Percentiles rank a stretch among this genome's conserved stretches.
Conservation (phyloP, 2,888 invertebrate genomes). For the Catocala sponsa region DNA sequence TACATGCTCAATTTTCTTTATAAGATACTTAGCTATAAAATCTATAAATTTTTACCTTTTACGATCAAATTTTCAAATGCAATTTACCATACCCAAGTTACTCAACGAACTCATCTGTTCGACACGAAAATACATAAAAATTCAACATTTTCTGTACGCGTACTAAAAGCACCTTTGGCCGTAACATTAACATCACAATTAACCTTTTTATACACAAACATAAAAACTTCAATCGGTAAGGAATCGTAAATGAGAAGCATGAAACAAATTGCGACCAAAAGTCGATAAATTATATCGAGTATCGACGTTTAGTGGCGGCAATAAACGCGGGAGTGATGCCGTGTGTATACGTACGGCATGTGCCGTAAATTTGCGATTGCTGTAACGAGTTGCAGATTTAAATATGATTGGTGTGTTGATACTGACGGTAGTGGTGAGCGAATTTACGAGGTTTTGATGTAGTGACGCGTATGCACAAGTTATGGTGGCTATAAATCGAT, state of each 20-base stretch:
- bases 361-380: constrained; percentile 38
- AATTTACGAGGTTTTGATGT: constrained; percentile 5
- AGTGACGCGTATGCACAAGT: not conserved
- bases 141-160: not conserved
- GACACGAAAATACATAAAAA: constrained; percentile 9
- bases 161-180: constrained; percentile 7
- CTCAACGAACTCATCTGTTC: not conserved
- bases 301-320: constrained; percentile 45
- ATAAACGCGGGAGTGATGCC: constrained; percentile 31
- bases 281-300: constrained; percentile 49
- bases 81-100: constrained; percentile 11
- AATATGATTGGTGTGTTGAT: constrained; percentile 29
- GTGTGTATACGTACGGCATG: constrained; percentile 20
- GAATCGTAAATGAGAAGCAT: constrained; percentile 43
- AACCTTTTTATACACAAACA: constrained; percentile 20
- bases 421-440: constrained; percentile 3
- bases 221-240: constrained; percentile 42
- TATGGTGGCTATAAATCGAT: not conserved
- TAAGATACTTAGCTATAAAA: too few species aligned
- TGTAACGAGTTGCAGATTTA: constrained; percentile 24
- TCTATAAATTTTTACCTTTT: constrained; percentile 8
- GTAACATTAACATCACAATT: constrained; percentile 33
- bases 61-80: constrained; percentile 15
- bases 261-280: constrained; percentile 39
- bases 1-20: too few species aligned